Conservation (phyloP, 2,113 vertebrate species). For the Otolemur garnettii region DNA sequence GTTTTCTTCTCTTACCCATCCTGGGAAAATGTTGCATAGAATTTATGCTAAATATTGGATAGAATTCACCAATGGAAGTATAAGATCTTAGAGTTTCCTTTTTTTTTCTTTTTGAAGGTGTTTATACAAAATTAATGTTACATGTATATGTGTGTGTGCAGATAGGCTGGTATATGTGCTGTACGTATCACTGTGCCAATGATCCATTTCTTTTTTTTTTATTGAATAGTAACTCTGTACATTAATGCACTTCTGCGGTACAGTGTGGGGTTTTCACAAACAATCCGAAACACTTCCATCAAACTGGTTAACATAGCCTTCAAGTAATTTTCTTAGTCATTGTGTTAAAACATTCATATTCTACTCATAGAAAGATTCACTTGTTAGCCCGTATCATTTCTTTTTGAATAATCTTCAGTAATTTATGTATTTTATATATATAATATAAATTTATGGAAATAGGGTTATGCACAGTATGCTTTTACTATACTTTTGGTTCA, state of each 20-base stretch:
- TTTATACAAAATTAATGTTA: not conserved
- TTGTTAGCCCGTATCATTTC: no score
- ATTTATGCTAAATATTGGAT: not conserved
- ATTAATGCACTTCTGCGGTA: no score
- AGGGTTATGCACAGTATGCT: not conserved
- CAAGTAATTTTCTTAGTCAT: no score
- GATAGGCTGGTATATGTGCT: not conserved
- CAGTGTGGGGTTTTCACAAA: no score
- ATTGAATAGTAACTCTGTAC: no score
- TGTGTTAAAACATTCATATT: no score
- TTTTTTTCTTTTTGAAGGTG: not conserved
- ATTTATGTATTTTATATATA: not conserved
- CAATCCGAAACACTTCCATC: no score
- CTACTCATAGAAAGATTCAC: no score
- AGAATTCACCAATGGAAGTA: not conserved
- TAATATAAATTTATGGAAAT: not conserved
- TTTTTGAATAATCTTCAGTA: not conserved
- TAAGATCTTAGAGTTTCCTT: not conserved
- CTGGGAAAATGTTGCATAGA: not conserved
- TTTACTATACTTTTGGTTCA: not conserved
- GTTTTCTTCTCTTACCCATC: not conserved
- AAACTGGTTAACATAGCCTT: no score
- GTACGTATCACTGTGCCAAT: not conserved
- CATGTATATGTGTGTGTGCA: not conserved
- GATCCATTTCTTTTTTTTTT: not conserved